Base-by-base conservation (phyloP, 2,797 vertebrate species). In the Botia kubotai region DNA sequence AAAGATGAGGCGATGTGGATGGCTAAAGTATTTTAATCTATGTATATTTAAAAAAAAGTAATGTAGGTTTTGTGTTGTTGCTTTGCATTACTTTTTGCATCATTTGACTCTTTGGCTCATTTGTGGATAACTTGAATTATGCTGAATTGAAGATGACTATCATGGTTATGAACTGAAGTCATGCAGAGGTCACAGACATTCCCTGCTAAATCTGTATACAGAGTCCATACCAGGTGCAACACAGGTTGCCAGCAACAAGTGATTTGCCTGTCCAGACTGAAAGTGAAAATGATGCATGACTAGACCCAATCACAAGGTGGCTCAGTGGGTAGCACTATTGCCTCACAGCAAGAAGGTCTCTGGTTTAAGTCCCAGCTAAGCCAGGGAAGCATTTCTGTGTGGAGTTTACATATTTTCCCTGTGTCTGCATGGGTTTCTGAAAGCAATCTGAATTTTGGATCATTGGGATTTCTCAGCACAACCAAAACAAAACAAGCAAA, bases 21-120 rank as follows among this genome's bases (percentile, higher is more conserved):
- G 75, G 26, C 52, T n/a, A 46, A 8, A 46, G 43, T 46, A 29
- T 83, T 83, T 86, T 90, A 87, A 87, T 91, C 84, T 76, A 80
- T 93, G 90, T 91, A 84, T 89, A 90, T 86, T 87, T 88, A 85
- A 46, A 90, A 83, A 52, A 87, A 88, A 83, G 89, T 88, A 89
- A 67, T 85, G 79, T 76, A 88, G 84, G 86, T 89, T 85, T 91
- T 86, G 90, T 87, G 81, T 87, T 83, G 89, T 91, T 87, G 91
- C 88, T 92, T 87, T 88, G 88, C 89, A 90, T 91, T 89, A 89
- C 89, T 85, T 82, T 91, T 90, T 86, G 65, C 87, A 78, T 83
- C 70, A 79, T 91, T 89, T 86, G 83, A 87, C 87, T 91, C 88
- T 26, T 26, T 26, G 23, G 23, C 23, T 26, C 23, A 26, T 26